phyloP scores from a whole-genome alignment of 2,113 vertebrate species.

The Madoqua kirkii region DNA sequence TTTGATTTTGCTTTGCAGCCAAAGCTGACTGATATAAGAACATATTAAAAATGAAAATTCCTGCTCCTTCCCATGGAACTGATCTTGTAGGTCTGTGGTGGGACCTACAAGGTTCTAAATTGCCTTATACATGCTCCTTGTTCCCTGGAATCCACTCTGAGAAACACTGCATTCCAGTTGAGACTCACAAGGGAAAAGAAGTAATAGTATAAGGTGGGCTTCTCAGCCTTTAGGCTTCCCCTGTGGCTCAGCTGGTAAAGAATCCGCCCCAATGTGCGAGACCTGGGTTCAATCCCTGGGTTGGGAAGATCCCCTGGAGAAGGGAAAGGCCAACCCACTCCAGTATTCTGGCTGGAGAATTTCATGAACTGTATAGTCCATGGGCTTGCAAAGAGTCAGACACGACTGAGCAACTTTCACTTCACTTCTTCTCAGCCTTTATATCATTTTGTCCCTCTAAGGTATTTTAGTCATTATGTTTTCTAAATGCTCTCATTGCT shows the following conservation, averaged over 20 bases:
- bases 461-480: neutral
- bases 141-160: neutral
- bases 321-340: neutral
- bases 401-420: neutral
- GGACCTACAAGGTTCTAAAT: neutral
- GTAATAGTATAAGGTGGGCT: neutral
- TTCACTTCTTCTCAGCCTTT: neutral
- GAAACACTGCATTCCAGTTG: neutral
- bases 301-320: neutral
- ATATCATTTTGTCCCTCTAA: neutral
- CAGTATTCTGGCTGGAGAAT: neutral
- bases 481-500: neutral
- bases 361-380: neutral
- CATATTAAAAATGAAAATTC: neutral
- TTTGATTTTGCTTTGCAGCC: neutral
- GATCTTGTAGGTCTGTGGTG: neutral
- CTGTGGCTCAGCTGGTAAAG: neutral
- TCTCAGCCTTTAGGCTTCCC: neutral
- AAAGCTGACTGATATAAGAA: neutral
- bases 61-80: neutral
- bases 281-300: neutral
- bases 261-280: accelerated
- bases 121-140: neutral
- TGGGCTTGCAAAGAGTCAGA: neutral
- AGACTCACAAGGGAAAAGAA: neutral